Base-by-base conservation (phyloP, 2,888 invertebrate genomes). In the Beris chalybata region DNA sequence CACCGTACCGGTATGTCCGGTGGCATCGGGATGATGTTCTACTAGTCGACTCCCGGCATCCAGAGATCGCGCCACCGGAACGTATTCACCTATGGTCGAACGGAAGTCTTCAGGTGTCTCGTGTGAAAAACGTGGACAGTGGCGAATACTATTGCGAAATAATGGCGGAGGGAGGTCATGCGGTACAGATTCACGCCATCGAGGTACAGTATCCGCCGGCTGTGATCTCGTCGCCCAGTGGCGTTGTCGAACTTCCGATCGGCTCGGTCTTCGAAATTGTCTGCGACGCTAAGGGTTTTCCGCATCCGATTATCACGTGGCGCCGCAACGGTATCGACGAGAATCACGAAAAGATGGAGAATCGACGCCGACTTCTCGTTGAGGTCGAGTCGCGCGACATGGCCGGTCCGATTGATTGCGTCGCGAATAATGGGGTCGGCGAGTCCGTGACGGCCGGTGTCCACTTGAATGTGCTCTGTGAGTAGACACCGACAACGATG, bases 121-220 rank as follows among this genome's bases (percentile, higher is more conserved):
- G 81, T 65, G 79, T 85, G 6, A 79, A 81, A 65, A 75, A 81
- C 15, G 80, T 80, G 67, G 85, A 86, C 71, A 82, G 82, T 4
- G 86, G 85, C 11, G 81, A 83, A 70, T 86, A 85, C 74, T 81
- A 81, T 64, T 86, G 86, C 70, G 83, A 84, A 73, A 83, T 83
- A 65, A 78, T 81, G 68, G 76, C 76, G 48, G 68, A 67, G 9
- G 70, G 72, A 50, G 70, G 72, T 45, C 75, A 77, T 52, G 76
- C 76, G 5, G 74, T 85, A 48, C 92, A 92, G 77, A 83, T 85
- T 3, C 91, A 92, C 74, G 85, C 89, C 22, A 89, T 92, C 71
- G 88, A 91, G 84, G 92, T 92, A 4, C 85, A 90, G 77, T 88
- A 87, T 78, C 84, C 91, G 0, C 91, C 93, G 0, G 85, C 85